Percentiles rank a stretch among this genome's conserved stretches.
Conservation (phyloP, 92 coral and sea anemone species). For the Parazoanthus darwini region DNA sequence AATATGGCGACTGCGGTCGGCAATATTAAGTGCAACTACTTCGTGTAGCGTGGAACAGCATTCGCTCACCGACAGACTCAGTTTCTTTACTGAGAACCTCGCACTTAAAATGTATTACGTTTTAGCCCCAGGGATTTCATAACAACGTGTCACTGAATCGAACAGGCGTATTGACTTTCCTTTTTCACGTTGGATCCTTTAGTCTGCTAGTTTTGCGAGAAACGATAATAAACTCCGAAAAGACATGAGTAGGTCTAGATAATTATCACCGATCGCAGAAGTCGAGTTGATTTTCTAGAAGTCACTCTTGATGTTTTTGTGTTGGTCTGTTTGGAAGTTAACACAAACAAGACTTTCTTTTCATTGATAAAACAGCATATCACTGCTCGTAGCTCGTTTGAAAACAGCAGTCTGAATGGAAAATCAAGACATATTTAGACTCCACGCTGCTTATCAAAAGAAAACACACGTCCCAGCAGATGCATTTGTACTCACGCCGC, state of each 20-base stretch:
- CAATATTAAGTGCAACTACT: not conserved
- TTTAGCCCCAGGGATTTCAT: slow-evolving; percentile 33
- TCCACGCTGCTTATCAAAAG: slow-evolving; percentile 55
- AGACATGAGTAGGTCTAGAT: not conserved
- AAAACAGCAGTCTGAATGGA: slow-evolving; percentile 56
- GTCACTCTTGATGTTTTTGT: slow-evolving; percentile 23
- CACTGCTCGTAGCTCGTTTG: slow-evolving; percentile 25
- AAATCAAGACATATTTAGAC: slow-evolving; percentile 60
- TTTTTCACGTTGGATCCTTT: not conserved
- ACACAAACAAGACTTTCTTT: slow-evolving; percentile 34
- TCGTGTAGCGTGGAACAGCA: not conserved
- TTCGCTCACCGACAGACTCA: not conserved
- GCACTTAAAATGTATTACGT: slow-evolving; percentile 35
- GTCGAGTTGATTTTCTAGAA: slow-evolving; percentile 22
- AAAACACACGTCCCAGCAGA: slow-evolving; percentile 57
- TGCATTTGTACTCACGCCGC: slow-evolving; percentile 61
- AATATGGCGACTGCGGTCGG: slow-evolving; percentile 4
- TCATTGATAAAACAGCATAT: slow-evolving; percentile 41
- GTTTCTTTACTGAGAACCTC: slow-evolving; percentile 6
- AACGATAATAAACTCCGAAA: not conserved
- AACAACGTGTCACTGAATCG: slow-evolving; percentile 20
- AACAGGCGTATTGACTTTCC: slow-evolving; percentile 3
- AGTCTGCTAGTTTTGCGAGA: slow-evolving; percentile 14
- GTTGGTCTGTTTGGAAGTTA: slow-evolving; percentile 16
- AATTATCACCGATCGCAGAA: slow-evolving; percentile 1